Base-by-base conservation (phyloP, 2,888 invertebrate species). In the Zaprionus obscuricornis region DNA sequence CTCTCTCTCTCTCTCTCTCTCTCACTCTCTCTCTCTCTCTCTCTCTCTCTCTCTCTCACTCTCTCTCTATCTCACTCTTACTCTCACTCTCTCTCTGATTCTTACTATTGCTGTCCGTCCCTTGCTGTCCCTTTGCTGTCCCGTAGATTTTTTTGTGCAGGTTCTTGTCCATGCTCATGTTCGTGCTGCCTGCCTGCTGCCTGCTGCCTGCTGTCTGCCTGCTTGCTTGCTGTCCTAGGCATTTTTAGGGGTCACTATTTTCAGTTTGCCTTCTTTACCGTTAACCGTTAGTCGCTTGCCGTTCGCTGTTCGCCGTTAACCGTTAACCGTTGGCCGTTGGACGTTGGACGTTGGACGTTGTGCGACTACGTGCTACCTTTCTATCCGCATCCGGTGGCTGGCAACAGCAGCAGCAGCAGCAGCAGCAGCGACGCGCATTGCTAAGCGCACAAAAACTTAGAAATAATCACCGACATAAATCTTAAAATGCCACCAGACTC, bases 391-490 rank as follows among this genome's bases (percentile, higher is more conserved):
- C n/a, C 26, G 17, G 3, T 10, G 11, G 6, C 8, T 4, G 17
- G n/a, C 3, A 17, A 16, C 14, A 18, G 2, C 2, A 11, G 33
- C 6, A 2, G 26, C 10, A n/a, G 40, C 8, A 5, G 43, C 24
- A 31, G 14, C 13, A n/a, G 56, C 18, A 6, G 33, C 20, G 24
- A 36, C 29, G 68, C 74, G 50, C 78, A 82, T 82, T 74, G 74
- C 75, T 74, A 75, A 75, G 78, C 83, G 83, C 66, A 84, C 86
- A 81, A 88, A 87, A 87, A 87, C 87, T 87, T 87, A 87, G 88
- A 87, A 87, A 87, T 87, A 88, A 87, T 88, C 87, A 87, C 88
- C 88, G 79, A 87, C 87, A 88, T 87, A 87, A 88, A 88, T 87
- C 87, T 87, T 87, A 85, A 86, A 88, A 88, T 86, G 77, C 64